These are phyloP conservation scores for Antheraea mylitta DNA, from an alignment of 1,140 invertebrate species.

Conservation along the genomic window DNA sequence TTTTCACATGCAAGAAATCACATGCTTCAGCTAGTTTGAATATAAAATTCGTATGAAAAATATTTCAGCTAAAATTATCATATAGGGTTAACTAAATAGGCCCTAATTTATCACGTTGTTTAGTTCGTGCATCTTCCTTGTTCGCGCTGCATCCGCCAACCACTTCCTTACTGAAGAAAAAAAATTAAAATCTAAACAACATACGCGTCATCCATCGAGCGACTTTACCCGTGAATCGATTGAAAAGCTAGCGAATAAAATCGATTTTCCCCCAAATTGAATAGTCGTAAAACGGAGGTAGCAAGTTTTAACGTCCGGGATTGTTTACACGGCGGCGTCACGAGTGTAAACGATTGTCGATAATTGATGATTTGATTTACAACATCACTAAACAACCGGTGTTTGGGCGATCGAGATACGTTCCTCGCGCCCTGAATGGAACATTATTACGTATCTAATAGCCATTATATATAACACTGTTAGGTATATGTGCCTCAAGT, in stretches of 20 bases:
- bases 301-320: slow-evolving; percentile 64
- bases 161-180: slow-evolving; percentile 53
- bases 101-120: slow-evolving; percentile 33
- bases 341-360: slow-evolving; percentile 75
- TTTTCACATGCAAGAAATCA: no score
- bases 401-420: slow-evolving; percentile 61
- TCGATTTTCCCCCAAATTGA: slow-evolving; percentile 76
- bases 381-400: slow-evolving; percentile 75
- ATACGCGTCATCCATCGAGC: slow-evolving; percentile 40
- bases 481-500: slow-evolving; percentile 14
- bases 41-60: neutral
- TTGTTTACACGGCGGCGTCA: slow-evolving; percentile 75
- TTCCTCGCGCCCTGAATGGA: slow-evolving; percentile 55
- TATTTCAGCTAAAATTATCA: slow-evolving; percentile 15
- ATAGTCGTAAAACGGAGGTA: slow-evolving; percentile 73
- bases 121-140: slow-evolving; percentile 37
- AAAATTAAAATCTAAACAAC: slow-evolving; percentile 45
- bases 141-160: slow-evolving; percentile 53
- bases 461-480: slow-evolving; percentile 18
- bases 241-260: slow-evolving; percentile 74
- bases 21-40: no score
- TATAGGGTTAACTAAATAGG: slow-evolving; percentile 36
- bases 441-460: slow-evolving; percentile 33
- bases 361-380: slow-evolving; percentile 79
- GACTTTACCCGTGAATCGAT: slow-evolving; percentile 66